Percentiles rank a stretch among this genome's conserved stretches.
phyloP scores from a whole-genome alignment of 2,797 vertebrate genomes.

The Amniataba percoides region DNA sequence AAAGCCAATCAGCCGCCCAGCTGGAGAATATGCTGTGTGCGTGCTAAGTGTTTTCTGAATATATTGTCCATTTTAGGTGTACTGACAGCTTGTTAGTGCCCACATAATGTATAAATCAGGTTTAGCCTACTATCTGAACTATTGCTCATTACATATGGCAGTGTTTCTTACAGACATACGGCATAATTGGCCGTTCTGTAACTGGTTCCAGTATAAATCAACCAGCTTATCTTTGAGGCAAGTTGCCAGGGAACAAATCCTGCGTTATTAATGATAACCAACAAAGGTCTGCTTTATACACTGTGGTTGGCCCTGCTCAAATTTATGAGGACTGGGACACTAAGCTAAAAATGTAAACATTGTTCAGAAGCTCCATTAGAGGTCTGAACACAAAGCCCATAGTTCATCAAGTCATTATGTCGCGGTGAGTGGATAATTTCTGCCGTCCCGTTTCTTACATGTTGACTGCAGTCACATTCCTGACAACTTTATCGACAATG shows the following conservation, averaged over 20 bases:
- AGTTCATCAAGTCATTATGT: slow-evolving; percentile 64
- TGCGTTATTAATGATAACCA: slow-evolving; percentile 72
- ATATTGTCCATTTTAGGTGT: slow-evolving; percentile 58
- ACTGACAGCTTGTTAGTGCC: slow-evolving; percentile 70
- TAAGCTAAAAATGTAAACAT: slow-evolving; percentile 57
- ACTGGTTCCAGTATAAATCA: slow-evolving; percentile 66
- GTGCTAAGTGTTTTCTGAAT: slow-evolving; percentile 46
- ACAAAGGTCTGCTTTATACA: slow-evolving; percentile 45
- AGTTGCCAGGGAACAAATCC: slow-evolving; percentile 67
- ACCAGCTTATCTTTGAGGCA: slow-evolving; percentile 65
- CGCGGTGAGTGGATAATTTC: slow-evolving; percentile 54
- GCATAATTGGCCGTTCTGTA: slow-evolving; percentile 65
- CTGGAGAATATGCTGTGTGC: slow-evolving; percentile 4
- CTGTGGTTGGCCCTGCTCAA: slow-evolving; percentile 48
- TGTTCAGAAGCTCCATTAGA: slow-evolving; percentile 55
- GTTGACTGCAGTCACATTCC: slow-evolving; percentile 50
- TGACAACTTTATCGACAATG: slow-evolving; percentile 56
- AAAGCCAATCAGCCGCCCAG: slow-evolving; percentile 27
- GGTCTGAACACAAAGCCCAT: slow-evolving; percentile 40
- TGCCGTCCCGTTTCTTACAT: slow-evolving; percentile 48
- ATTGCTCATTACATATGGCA: slow-evolving; percentile 66
- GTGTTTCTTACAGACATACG: slow-evolving; percentile 52
- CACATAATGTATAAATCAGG: slow-evolving; percentile 65
- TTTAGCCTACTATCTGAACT: slow-evolving; percentile 55
- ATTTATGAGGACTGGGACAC: slow-evolving; percentile 56